These are phyloP conservation scores for Cyrtorhinus lividipennis DNA, from an alignment of 1,140 invertebrate genomes.

Conservation along the genomic window DNA sequence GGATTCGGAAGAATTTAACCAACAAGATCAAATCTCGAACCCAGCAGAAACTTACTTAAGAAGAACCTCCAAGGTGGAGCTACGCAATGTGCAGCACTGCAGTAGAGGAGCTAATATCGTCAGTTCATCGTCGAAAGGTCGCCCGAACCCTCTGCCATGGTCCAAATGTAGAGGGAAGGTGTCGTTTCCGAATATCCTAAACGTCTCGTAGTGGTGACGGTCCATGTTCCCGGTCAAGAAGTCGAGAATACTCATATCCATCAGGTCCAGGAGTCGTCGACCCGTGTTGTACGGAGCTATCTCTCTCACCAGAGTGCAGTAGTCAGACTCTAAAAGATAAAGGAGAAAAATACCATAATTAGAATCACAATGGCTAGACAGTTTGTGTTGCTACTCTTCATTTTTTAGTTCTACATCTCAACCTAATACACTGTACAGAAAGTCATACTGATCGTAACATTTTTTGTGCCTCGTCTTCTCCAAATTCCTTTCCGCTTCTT, in stretches of 20 bases:
- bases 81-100: slow-evolving; percentile 77
- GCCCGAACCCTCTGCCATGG: slow-evolving; percentile 86
- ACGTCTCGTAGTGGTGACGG: slow-evolving; percentile 92
- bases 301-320: slow-evolving; percentile 76
- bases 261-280: slow-evolving; percentile 76
- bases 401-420: no score
- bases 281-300: slow-evolving; percentile 84
- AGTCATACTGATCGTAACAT: no score
- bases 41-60: slow-evolving; percentile 41
- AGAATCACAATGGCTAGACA: no score
- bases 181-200: slow-evolving; percentile 73
- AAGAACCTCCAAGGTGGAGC: slow-evolving; percentile 56
- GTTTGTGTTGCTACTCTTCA: no score
- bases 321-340: slow-evolving; percentile 70
- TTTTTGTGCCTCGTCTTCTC: no score
- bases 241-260: slow-evolving; percentile 84
- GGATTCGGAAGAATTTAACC: no score
- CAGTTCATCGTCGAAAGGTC: slow-evolving; percentile 78
- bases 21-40: background rate
- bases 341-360: no score
- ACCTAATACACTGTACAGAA: no score
- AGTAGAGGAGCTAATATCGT: slow-evolving; percentile 83
- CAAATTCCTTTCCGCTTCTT: no score
- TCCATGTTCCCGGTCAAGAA: slow-evolving; percentile 96
- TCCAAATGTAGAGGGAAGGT: slow-evolving; percentile 86